These are phyloP conservation scores for Hypselothyrea guttata DNA, from an alignment of 2,888 invertebrate species.

Conservation along the genomic window DNA sequence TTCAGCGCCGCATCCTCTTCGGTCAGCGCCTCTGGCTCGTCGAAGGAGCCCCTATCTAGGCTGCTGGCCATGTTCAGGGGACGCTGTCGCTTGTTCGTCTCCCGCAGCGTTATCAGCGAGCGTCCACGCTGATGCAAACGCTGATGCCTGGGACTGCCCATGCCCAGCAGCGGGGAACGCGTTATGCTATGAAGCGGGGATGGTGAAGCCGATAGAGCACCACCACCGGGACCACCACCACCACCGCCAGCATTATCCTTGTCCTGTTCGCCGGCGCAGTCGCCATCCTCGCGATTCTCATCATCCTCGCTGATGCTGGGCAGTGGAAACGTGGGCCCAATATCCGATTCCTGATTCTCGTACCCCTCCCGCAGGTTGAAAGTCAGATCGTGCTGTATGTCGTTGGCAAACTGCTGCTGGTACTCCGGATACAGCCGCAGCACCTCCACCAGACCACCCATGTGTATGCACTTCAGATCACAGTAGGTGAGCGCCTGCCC, in stretches of 20 bases:
- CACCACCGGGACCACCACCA: slow-evolving; percentile 86
- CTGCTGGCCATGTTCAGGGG: slow-evolving; percentile 84
- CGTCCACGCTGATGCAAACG: slow-evolving; percentile 82
- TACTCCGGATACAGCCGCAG: slow-evolving; percentile 96
- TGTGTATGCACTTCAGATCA: slow-evolving; percentile 96
- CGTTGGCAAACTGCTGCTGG: slow-evolving; percentile 95
- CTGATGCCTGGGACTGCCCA: slow-evolving; percentile 77
- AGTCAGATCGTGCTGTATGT: slow-evolving; percentile 96
- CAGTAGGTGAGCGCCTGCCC: slow-evolving; percentile 94
- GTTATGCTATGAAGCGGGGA: slow-evolving; percentile 80
- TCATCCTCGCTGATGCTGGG: slow-evolving; percentile 98
- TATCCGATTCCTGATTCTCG: slow-evolving; percentile 87
- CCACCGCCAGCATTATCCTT: slow-evolving; percentile 92
- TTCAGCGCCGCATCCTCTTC: slow-evolving; percentile 72
- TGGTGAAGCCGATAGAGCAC: slow-evolving; percentile 83
- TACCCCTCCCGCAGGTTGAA: slow-evolving; percentile 97
- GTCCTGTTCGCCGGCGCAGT: slow-evolving; percentile 95
- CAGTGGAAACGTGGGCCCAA: slow-evolving; percentile 84
- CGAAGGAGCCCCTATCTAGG: slow-evolving; percentile 80
- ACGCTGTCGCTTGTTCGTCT: slow-evolving; percentile 87
- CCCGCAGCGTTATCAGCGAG: slow-evolving; percentile 84
- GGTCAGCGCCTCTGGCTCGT: slow-evolving; percentile 54
- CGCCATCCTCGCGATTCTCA: slow-evolving; percentile 91
- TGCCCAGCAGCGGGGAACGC: slow-evolving; percentile 77
- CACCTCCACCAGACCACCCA: slow-evolving; percentile 94